Percentiles rank a stretch among this genome's conserved stretches.
phyloP scores from a whole-genome alignment of 2,797 vertebrate species.

The Centroberyx gerrardi region DNA sequence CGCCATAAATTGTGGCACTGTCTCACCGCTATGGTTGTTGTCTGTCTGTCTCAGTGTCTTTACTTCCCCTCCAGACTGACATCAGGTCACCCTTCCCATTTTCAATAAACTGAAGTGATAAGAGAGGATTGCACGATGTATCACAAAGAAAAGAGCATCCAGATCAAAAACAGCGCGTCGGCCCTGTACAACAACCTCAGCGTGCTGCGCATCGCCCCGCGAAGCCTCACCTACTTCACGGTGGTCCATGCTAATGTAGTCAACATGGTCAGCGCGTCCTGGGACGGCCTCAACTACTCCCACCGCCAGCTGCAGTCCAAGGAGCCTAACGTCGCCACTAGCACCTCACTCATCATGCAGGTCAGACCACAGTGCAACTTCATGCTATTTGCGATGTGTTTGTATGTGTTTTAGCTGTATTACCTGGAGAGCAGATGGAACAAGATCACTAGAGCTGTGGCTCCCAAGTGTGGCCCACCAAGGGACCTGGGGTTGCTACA shows the following conservation, averaged over 20 bases:
- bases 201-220: slow-evolving; percentile 86
- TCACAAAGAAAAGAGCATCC: slow-evolving; percentile 90
- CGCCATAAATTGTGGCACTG: background rate
- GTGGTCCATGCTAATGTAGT: slow-evolving; percentile 91
- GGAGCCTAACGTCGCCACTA: slow-evolving; percentile 87
- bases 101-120: background rate
- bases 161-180: slow-evolving; percentile 90
- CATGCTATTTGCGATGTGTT: background rate
- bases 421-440: background rate
- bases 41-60: too few species aligned
- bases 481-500: too few species aligned
- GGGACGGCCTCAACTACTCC: slow-evolving; percentile 89
- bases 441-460: background rate
- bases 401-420: background rate
- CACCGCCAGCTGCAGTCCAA: slow-evolving; percentile 93
- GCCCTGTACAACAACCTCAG: slow-evolving; percentile 95
- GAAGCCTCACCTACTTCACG: slow-evolving; percentile 87
- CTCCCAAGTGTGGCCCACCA: too few species aligned
- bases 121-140: slow-evolving; percentile 82
- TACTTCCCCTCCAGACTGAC: background rate
- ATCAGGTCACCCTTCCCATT: background rate
- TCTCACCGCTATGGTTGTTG: too few species aligned
- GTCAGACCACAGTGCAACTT: slow-evolving; percentile 64
- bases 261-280: slow-evolving; percentile 90
- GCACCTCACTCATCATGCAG: slow-evolving; percentile 93